These are phyloP conservation scores for Myiotriccus ornatus DNA, from an alignment of 2,797 vertebrate genomes.

Conservation along the genomic window DNA sequence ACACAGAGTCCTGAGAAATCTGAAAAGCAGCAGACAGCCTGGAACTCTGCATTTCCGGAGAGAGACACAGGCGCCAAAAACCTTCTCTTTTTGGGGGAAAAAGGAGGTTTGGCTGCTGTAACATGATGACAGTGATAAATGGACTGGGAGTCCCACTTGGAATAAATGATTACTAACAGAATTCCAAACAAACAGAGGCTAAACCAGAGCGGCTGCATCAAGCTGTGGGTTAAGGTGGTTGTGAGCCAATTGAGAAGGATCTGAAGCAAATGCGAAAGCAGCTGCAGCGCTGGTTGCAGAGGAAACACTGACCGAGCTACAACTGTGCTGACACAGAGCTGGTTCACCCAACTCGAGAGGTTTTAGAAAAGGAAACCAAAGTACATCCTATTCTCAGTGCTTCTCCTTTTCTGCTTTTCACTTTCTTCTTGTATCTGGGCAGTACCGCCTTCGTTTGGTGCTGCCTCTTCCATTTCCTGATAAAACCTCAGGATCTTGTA, in stretches of 20 bases:
- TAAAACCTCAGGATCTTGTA: not conserved
- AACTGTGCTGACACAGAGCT: not conserved
- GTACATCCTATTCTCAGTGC: not conserved
- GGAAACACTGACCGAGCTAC: not conserved
- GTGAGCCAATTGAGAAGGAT: not conserved
- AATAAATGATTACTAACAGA: not conserved
- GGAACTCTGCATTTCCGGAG: not conserved
- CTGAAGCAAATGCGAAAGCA: not conserved
- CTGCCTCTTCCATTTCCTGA: not conserved
- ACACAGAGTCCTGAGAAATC: not conserved
- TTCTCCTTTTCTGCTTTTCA: constrained; percentile 1
- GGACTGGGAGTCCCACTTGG: not conserved
- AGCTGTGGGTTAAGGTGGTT: not conserved
- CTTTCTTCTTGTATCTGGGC: not conserved
- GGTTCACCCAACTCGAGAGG: not conserved
- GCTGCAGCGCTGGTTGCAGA: not conserved
- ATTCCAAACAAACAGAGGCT: not conserved
- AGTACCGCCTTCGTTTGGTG: not conserved
- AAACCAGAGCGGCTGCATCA: fast-evolving
- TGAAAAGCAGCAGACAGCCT: not conserved
- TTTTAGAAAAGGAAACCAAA: not conserved
- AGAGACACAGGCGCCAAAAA: not conserved
- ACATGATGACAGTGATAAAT: constrained; percentile 8
- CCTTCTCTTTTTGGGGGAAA: not conserved
- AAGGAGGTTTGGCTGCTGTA: constrained; percentile 5